Evolutionary conservation across 2,888 invertebrate species (phyloP).

Genomic region (Entomobrya multifasciata): DNA sequence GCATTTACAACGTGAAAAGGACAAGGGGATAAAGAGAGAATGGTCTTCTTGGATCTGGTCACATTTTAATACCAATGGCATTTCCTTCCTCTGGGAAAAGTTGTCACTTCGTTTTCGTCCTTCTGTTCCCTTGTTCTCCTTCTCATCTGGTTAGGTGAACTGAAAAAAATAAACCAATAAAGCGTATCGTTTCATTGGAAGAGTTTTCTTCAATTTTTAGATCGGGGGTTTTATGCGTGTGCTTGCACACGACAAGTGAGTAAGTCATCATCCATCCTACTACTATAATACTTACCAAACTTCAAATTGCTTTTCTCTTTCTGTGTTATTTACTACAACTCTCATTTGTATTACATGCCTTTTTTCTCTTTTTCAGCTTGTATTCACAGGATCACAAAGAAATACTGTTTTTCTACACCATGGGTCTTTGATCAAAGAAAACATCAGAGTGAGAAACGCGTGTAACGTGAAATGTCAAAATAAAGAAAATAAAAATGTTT

Average conservation of each 20-base stretch:
- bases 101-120: constrained; percentile 5
- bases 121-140: not conserved
- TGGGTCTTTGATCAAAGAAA: constrained; percentile 29
- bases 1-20: not conserved
- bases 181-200: constrained; percentile 4
- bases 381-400: too few species aligned
- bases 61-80: constrained; percentile 31
- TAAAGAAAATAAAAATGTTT: not conserved
- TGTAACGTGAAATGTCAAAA: constrained; percentile 4
- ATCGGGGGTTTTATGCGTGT: not conserved
- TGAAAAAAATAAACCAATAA: constrained; percentile 40
- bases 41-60: not conserved
- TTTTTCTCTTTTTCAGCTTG: not conserved
- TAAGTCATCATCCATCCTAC: not conserved
- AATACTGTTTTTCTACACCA: not conserved
- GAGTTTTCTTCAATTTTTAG: too few species aligned
- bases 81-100: constrained; percentile 29
- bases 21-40: not conserved
- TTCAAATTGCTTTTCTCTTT: constrained; percentile 4
- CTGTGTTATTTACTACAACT: not conserved
- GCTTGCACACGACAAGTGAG: not conserved
- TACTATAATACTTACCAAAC: not conserved
- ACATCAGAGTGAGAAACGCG: constrained; percentile 1
- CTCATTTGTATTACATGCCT: not conserved
- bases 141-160: not conserved